phyloP scores from a whole-genome alignment of 2,113 vertebrate genomes.

The Riparia riparia region DNA sequence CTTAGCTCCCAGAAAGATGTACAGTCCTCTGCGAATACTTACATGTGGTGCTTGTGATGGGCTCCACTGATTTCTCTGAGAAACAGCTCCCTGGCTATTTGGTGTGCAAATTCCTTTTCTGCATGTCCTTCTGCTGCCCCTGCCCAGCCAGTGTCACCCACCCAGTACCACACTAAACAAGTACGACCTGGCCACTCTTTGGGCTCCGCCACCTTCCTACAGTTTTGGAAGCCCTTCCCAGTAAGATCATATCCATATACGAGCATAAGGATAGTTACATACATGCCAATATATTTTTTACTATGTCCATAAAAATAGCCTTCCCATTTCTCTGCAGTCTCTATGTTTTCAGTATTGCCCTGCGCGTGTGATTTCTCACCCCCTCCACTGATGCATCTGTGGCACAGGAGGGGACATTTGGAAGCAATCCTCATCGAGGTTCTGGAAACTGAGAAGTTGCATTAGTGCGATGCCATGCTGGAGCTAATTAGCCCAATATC shows the following conservation, averaged over 20 bases:
- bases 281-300: background rate
- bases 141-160: background rate
- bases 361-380: fast-evolving
- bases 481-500: background rate
- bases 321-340: background rate
- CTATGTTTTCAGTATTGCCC: background rate
- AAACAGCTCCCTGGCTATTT: background rate
- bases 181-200: fast-evolving
- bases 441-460: background rate
- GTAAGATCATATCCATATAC: background rate
- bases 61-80: background rate
- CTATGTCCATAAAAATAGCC: background rate
- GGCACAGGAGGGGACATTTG: background rate
- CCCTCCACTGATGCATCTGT: fast-evolving
- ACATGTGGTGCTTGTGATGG: background rate
- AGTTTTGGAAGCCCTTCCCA: background rate
- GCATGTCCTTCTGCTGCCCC: background rate
- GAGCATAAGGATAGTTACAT: background rate
- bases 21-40: background rate
- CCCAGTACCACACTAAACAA: background rate
- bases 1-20: conserved; percentile 13
- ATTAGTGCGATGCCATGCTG: background rate
- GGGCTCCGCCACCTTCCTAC: background rate
- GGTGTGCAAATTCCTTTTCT: background rate
- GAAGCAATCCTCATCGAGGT: background rate